phyloP scores from a whole-genome alignment of 2,113 vertebrate genomes.

The Petroica traversi region DNA sequence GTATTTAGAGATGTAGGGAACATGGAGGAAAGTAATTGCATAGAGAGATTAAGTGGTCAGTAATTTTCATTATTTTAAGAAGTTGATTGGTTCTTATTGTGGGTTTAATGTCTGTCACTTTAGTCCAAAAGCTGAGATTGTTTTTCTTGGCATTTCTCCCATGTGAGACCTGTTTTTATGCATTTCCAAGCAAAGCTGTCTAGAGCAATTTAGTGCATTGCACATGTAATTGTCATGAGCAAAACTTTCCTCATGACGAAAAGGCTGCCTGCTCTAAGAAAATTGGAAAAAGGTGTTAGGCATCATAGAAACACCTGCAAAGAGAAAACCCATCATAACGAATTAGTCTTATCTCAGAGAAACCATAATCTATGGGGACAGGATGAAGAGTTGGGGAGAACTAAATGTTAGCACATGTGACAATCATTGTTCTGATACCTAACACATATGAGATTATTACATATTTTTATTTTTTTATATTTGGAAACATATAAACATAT shows the following conservation, averaged over 20 bases:
- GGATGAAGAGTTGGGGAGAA: neutral
- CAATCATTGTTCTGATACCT: neutral
- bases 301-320: neutral
- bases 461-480: neutral
- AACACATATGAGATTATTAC: neutral
- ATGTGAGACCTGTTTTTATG: neutral
- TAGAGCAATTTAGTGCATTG: neutral
- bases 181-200: neutral
- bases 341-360: neutral
- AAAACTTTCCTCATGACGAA: neutral
- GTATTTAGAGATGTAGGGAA: neutral
- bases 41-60: neutral
- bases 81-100: neutral
- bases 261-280: neutral
- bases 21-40: neutral
- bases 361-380: neutral
- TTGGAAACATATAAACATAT: too few relatives aligned
- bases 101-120: neutral
- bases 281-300: neutral
- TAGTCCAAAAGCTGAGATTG: neutral
- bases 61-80: neutral
- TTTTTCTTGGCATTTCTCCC: neutral
- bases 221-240: neutral
- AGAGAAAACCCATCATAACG: neutral
- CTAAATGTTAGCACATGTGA: neutral